Evolutionary conservation across 2,797 vertebrate genomes (phyloP), one percentile per base, ranked within the genome.

Genomic region (Toxotes lorentzi): DNA sequence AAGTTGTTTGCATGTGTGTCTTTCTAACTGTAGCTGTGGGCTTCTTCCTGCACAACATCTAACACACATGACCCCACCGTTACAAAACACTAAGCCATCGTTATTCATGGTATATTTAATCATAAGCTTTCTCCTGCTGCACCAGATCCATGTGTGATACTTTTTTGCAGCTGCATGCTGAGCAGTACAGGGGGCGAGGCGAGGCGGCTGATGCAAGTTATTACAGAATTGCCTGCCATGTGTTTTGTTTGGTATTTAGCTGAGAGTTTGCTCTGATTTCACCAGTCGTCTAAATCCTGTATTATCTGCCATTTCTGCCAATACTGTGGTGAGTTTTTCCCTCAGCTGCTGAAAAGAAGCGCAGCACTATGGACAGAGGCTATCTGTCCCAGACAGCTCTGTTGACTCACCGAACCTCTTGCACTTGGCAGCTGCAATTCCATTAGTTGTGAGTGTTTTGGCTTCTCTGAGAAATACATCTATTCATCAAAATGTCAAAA

Each of bases 401-500:
- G 72, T 87, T 76, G 84, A 89, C 87, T 90, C 86, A 70, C 63
- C 69, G 65, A 73, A 58, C 81, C 79, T 68, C 60, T 45, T 23
- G 47, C 79, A 81, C 79, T 74, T 79, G 79, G 86, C 79, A 80
- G 83, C 83, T 74, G 68, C 73, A 82, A 71, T 79, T 83, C 76
- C 77, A 73, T 89, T 86, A 83, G 88, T 89, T 73, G 67, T 71
- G 67, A 79, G 76, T 85, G 79, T 84, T 64, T 79, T 48, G 56
- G 73, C 43, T 58, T 68, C 66, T 50, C 38, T 34, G 53, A 86
- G 85, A 65, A 79, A 86, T 53, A 10, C 70, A 87, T 85, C 75
- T 76, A 80, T 91, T 90, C 79, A 86, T 92, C 89, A 83, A 88
- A 90, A 93, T 85, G 88, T 80, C 86, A 83, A 58, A 66, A 74